Conservation (phyloP, 92 coral and sea anemone species). For the Porites rus region DNA sequence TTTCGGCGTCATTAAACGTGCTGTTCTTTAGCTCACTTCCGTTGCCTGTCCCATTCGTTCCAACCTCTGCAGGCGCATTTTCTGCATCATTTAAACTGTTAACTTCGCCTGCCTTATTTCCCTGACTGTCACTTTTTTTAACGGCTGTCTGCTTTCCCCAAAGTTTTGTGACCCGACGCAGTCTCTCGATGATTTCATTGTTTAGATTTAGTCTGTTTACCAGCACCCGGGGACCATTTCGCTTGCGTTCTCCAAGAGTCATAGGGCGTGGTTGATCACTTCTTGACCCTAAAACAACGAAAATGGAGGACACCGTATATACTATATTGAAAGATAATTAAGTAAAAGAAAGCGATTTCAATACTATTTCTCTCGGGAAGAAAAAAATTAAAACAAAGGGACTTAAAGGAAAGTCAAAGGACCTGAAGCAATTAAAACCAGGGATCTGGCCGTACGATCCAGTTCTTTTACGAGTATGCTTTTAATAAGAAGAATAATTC, state of each 20-base stretch:
- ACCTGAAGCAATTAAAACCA: no score
- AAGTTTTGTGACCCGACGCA: conserved; percentile 51
- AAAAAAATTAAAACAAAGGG: background rate
- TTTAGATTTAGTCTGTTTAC: conserved; percentile 53
- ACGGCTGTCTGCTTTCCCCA: background rate
- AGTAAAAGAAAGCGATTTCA: background rate
- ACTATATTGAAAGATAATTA: no score
- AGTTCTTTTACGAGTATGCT: no score
- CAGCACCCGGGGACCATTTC: conserved; percentile 54
- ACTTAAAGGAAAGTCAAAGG: no score
- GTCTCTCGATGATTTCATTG: conserved; percentile 56
- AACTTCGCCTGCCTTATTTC: background rate
- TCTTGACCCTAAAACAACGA: conserved; percentile 3
- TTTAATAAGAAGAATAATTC: no score
- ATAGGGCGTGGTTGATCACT: background rate
- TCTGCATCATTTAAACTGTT: background rate
- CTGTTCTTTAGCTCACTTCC: background rate
- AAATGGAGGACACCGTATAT: background rate
- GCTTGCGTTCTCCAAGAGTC: conserved; percentile 25
- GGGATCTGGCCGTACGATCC: no score
- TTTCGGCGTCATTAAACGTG: background rate
- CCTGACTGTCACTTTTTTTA: background rate
- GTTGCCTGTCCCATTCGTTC: background rate
- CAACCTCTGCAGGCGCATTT: background rate
- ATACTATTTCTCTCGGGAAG: background rate